These are phyloP conservation scores for Homarus americanus DNA, from an alignment of 1,140 invertebrate species.

Conservation along the genomic window DNA sequence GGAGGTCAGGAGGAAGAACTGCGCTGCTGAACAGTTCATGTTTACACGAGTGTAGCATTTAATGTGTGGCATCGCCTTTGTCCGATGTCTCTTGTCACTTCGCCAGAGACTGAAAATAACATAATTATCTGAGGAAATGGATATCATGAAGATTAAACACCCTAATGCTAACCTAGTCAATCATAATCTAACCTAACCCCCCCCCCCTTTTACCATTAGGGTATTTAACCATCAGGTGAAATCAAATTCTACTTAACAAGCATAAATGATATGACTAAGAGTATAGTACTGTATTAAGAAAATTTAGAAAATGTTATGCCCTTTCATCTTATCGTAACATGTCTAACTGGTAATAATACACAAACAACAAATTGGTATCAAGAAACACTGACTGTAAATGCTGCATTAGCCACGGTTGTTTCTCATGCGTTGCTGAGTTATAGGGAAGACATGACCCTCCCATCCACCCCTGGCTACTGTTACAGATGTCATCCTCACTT, in stretches of 20 bases:
- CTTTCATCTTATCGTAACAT: not conserved
- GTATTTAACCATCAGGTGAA: no score
- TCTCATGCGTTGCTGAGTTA: slow-evolving; percentile 86
- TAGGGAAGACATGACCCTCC: slow-evolving; percentile 96
- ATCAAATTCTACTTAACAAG: no score
- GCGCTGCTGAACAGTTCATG: slow-evolving; percentile 82
- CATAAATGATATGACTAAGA: no score
- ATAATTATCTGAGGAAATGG: no score
- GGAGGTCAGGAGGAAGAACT: slow-evolving; percentile 93
- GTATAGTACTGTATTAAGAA: no score
- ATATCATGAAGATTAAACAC: no score
- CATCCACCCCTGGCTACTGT: slow-evolving; percentile 89
- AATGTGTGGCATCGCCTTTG: slow-evolving; percentile 93
- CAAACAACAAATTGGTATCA: not conserved
- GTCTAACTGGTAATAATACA: not conserved
- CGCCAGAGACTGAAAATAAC: slow-evolving; percentile 89
- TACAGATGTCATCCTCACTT: slow-evolving; percentile 86
- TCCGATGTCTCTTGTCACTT: slow-evolving; percentile 83
- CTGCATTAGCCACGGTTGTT: slow-evolving; percentile 89
- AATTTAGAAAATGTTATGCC: no score
- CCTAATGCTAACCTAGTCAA: no score
- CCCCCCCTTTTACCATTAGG: no score
- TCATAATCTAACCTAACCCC: no score
- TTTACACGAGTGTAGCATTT: slow-evolving; percentile 92
- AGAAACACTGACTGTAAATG: slow-evolving; percentile 85